Percentiles rank a stretch among this genome's conserved stretches.
Conservation (phyloP, 2,113 vertebrate species). For the Quiscalus mexicanus region DNA sequence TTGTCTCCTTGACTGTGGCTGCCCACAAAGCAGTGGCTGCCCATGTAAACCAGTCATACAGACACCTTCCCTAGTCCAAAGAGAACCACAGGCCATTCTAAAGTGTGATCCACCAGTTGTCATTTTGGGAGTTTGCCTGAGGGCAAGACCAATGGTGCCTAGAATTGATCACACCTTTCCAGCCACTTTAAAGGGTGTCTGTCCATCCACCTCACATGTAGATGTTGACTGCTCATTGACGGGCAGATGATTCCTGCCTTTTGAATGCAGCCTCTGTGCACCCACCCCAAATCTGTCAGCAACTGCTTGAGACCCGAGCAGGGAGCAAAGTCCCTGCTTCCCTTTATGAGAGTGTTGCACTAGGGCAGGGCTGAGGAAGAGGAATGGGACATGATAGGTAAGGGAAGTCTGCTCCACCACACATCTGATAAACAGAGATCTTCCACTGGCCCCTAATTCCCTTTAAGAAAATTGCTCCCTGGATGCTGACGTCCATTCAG, state of each 20-base stretch:
- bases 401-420: slow-evolving; percentile 36
- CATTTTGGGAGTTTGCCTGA: neutral
- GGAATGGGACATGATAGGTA: slow-evolving; percentile 28
- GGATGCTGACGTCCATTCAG: slow-evolving; percentile 61
- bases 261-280: neutral
- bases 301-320: neutral
- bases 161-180: neutral
- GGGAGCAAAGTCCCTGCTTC: neutral
- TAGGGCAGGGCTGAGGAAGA: neutral
- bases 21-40: neutral
- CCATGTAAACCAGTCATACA: neutral
- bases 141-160: neutral
- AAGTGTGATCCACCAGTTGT: neutral
- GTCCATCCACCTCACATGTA: neutral
- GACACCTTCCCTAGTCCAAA: neutral
- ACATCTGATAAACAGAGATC: slow-evolving; percentile 50
- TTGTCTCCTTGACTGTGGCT: neutral
- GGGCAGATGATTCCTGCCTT: neutral
- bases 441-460: slow-evolving; percentile 32
- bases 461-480: slow-evolving; percentile 57
- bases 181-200: neutral
- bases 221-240: neutral
- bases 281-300: neutral
- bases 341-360: neutral
- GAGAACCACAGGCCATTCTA: neutral